Percentiles rank a stretch among this genome's conserved stretches.
Conservation (phyloP, 2,888 invertebrate genomes). For the Eumerus sabulonum region DNA sequence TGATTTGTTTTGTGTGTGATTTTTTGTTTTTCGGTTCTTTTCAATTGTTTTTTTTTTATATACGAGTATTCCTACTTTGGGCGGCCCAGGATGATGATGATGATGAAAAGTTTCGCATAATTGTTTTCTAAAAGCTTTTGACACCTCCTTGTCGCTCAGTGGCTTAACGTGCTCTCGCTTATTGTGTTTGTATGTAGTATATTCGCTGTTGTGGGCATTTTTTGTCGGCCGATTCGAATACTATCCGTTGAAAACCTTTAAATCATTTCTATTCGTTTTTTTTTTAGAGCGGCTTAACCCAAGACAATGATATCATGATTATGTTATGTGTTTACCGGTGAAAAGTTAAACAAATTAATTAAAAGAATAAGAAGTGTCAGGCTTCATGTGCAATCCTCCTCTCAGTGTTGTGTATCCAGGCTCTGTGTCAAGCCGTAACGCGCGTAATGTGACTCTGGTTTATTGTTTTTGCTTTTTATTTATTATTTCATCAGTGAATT, state of each 20-base stretch:
- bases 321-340: no score
- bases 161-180: constrained; percentile 41
- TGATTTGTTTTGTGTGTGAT: constrained; percentile 29
- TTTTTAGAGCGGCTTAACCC: no score
- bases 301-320: no score
- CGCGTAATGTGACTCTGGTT: constrained; percentile 31
- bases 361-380: constrained; percentile 65
- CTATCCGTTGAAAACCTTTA: no score
- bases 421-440: background rate
- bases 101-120: constrained; percentile 53
- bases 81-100: constrained; percentile 17
- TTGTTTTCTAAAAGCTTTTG: constrained; percentile 65
- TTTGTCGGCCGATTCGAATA: constrained; percentile 45
- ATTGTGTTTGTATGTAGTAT: constrained; percentile 26
- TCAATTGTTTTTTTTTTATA: no score
- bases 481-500: no score
- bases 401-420: constrained; percentile 26
- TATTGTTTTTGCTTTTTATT: no score
- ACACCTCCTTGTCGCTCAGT: constrained; percentile 58
- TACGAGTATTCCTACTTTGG: constrained; percentile 10
- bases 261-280: no score
- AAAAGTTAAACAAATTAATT: constrained; percentile 68
- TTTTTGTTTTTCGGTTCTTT: constrained; percentile 13
- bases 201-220: constrained; percentile 61
- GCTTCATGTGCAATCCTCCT: constrained; percentile 48